Evolutionary conservation across 2,113 vertebrate species (phyloP).

Genomic region (Pycnonotus jocosus): DNA sequence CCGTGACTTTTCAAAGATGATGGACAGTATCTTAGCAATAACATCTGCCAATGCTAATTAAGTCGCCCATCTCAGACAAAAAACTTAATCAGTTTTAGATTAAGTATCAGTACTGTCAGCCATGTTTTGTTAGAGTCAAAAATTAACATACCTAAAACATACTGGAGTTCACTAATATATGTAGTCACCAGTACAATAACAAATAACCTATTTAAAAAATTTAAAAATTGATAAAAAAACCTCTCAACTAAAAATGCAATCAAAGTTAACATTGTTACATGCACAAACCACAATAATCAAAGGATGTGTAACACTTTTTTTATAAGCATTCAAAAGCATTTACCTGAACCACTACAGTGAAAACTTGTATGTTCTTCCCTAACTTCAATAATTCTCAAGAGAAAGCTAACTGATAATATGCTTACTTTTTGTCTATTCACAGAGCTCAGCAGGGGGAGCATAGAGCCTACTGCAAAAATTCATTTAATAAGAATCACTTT

Average conservation of each 20-base stretch:
- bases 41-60: background rate
- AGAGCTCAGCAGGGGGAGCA: constrained; percentile 37
- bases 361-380: background rate
- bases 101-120: background rate
- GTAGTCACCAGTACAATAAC: background rate
- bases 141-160: background rate
- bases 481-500: background rate
- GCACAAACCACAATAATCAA: background rate
- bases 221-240: background rate
- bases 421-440: background rate
- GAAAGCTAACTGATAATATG: background rate
- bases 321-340: background rate
- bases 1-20: background rate
- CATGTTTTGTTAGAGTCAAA: background rate
- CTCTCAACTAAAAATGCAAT: background rate
- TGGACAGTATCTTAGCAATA: background rate
- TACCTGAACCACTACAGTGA: background rate
- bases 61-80: background rate
- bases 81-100: background rate
- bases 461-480: background rate
- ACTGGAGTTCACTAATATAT: background rate
- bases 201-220: background rate
- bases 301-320: background rate
- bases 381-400: background rate
- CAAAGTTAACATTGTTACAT: background rate